phyloP scores from a whole-genome alignment of 2,888 invertebrate genomes.

The Glomeris marginata region DNA sequence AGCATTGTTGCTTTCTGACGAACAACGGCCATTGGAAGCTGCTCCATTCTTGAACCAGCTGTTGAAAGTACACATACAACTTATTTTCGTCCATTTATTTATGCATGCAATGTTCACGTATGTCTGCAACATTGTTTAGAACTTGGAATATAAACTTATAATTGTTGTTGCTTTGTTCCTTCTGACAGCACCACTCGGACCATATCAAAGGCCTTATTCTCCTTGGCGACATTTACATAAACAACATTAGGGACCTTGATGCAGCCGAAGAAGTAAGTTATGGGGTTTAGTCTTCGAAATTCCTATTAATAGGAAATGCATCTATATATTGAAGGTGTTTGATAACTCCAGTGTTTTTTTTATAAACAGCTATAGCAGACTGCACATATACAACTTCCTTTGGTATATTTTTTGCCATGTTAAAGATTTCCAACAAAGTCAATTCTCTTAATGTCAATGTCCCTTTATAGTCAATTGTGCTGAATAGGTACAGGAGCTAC shows the following conservation, averaged over 20 bases:
- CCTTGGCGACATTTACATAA: constrained; percentile 89
- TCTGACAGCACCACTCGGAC: constrained; percentile 57
- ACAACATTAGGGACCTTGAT: constrained; percentile 82
- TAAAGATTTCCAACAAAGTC: no score
- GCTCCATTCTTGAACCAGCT: constrained; percentile 83
- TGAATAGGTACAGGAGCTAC: no score
- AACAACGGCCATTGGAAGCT: constrained; percentile 74
- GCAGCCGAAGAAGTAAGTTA: constrained; percentile 75
- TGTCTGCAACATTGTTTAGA: constrained; percentile 1
- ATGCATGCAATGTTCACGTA: background rate
- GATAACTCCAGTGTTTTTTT: no score
- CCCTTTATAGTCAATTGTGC: no score
- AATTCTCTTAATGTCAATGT: no score
- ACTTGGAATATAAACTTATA: constrained; percentile 4
- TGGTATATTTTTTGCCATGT: no score
- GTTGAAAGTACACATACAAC: constrained; percentile 34
- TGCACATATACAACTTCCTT: no score
- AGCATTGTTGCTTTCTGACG: constrained; percentile 74
- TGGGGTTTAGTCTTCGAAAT: constrained; percentile 1
- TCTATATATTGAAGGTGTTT: no score
- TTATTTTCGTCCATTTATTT: constrained; percentile 1
- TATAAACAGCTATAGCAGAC: no score
- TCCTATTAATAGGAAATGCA: no score
- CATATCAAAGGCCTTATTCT: constrained; percentile 88
- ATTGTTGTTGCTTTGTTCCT: constrained; percentile 9